A percentile compares a stretch with the other conserved stretches of the same genome.
These are phyloP conservation scores for Sebastolobus alascanus DNA, from an alignment of 2,797 vertebrate genomes.

Conservation along the genomic window DNA sequence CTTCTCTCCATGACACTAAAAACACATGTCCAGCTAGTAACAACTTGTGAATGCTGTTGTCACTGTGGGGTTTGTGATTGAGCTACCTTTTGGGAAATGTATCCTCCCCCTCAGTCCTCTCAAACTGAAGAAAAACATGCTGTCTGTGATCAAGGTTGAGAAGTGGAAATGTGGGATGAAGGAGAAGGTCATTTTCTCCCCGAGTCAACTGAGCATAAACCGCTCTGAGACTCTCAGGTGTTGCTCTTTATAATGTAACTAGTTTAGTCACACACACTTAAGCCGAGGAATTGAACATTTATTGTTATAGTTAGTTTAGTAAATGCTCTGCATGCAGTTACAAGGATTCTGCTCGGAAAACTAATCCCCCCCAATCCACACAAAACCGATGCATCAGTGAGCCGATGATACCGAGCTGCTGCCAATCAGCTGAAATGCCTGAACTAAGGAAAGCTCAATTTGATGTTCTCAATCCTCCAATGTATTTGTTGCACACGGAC, in stretches of 20 bases:
- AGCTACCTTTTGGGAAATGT: slow-evolving; percentile 9
- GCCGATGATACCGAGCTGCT: not conserved
- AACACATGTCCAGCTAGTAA: slow-evolving; percentile 46
- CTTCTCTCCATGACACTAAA: slow-evolving; percentile 26
- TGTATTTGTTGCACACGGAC: not conserved
- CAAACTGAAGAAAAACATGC: slow-evolving; percentile 23
- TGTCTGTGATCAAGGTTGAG: slow-evolving; percentile 27
- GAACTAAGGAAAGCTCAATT: not conserved
- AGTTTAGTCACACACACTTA: not conserved
- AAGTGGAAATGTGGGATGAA: slow-evolving; percentile 23
- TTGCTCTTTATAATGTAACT: not conserved
- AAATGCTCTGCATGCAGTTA: not conserved
- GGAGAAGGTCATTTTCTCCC: slow-evolving; percentile 8
- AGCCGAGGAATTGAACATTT: not conserved
- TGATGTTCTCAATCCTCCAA: not conserved
- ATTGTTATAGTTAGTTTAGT: not conserved
- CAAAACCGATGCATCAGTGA: not conserved
- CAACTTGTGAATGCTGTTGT: slow-evolving; percentile 33
- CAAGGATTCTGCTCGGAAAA: not conserved
- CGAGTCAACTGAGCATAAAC: slow-evolving; percentile 20
- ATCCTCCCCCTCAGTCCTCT: slow-evolving; percentile 25
- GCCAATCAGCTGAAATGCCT: not conserved
- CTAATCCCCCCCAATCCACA: not conserved
- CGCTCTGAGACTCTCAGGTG: not conserved
- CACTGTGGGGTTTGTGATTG: slow-evolving; percentile 38